Evolutionary conservation across 2,888 invertebrate genomes (phyloP).

Genomic region (Graphium colonna): DNA sequence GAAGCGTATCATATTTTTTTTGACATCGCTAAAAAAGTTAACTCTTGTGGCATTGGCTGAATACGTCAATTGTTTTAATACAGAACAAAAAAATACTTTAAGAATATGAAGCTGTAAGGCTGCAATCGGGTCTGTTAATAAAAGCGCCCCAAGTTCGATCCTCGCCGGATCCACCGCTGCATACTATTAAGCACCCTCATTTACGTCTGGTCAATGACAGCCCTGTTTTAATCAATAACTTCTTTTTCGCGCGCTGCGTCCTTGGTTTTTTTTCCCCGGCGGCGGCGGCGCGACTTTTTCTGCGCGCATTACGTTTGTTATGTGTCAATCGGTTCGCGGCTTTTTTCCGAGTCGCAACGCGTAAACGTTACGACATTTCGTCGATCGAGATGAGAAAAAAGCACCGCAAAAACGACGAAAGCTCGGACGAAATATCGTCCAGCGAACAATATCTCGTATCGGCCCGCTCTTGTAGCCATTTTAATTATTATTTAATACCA

Average conservation of each 20-base stretch:
- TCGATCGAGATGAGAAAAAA: slow-evolving; percentile 62
- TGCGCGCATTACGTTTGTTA: slow-evolving; percentile 74
- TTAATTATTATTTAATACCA: slow-evolving; percentile 80
- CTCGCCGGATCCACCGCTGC: slow-evolving; percentile 58
- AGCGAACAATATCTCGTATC: slow-evolving; percentile 74
- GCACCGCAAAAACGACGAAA: slow-evolving; percentile 71
- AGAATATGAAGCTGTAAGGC: background rate
- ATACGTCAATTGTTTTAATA: too few species aligned
- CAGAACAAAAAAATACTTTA: background rate
- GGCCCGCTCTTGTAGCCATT: slow-evolving; percentile 78
- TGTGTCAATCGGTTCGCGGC: slow-evolving; percentile 64
- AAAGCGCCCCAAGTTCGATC: slow-evolving; percentile 38
- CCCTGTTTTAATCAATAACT: slow-evolving; percentile 79
- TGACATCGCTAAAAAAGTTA: too few species aligned
- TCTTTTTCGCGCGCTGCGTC: slow-evolving; percentile 75
- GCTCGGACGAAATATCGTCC: slow-evolving; percentile 77
- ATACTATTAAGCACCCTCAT: slow-evolving; percentile 79
- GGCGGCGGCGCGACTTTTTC: slow-evolving; percentile 67
- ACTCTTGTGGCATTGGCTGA: too few species aligned
- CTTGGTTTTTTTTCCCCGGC: slow-evolving; percentile 74
- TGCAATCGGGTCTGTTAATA: background rate
- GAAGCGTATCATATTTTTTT: too few species aligned
- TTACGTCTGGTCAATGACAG: slow-evolving; percentile 79
- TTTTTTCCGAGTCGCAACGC: slow-evolving; percentile 43
- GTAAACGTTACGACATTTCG: slow-evolving; percentile 56